Evolutionary conservation across 1,140 invertebrate species (phyloP).

Genomic region (Bombus superbus): DNA sequence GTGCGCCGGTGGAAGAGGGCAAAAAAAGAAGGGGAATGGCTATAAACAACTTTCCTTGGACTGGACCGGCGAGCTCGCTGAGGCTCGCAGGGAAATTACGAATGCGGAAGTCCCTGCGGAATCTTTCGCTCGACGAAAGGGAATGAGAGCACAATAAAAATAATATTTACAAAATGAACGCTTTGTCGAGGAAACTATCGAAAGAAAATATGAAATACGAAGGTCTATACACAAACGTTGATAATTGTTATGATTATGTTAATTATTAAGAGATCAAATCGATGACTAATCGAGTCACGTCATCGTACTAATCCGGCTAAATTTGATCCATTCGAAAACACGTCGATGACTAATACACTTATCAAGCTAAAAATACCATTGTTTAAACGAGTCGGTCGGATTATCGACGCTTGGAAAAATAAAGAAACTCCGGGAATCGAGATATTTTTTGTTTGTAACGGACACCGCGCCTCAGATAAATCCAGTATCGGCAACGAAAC

Average conservation of each 20-base stretch:
- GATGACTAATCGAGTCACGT: too few species aligned
- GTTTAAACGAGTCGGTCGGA: neutral
- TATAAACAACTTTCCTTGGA: constrained; percentile 39
- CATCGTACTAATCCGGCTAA: too few species aligned
- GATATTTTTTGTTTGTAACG: neutral
- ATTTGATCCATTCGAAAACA: too few species aligned
- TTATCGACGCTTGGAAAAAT: neutral
- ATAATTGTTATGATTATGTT: too few species aligned
- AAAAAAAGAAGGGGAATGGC: neutral
- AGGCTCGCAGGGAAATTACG: constrained; percentile 9
- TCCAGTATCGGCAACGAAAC: constrained; percentile 18
- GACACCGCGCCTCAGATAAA: constrained; percentile 14
- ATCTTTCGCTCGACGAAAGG: neutral
- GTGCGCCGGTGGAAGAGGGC: too few species aligned
- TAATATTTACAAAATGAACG: too few species aligned
- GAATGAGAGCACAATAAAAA: neutral
- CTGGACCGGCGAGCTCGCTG: too few species aligned
- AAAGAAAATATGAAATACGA: too few species aligned
- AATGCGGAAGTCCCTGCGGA: constrained; percentile 15
- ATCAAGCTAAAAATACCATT: neutral
- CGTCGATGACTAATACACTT: neutral
- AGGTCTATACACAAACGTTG: too few species aligned
- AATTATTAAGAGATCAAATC: too few species aligned
- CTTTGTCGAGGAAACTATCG: too few species aligned
- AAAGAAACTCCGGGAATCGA: neutral